phyloP scores from a whole-genome alignment of 2,888 invertebrate genomes.

The Cerastis leucographa region DNA sequence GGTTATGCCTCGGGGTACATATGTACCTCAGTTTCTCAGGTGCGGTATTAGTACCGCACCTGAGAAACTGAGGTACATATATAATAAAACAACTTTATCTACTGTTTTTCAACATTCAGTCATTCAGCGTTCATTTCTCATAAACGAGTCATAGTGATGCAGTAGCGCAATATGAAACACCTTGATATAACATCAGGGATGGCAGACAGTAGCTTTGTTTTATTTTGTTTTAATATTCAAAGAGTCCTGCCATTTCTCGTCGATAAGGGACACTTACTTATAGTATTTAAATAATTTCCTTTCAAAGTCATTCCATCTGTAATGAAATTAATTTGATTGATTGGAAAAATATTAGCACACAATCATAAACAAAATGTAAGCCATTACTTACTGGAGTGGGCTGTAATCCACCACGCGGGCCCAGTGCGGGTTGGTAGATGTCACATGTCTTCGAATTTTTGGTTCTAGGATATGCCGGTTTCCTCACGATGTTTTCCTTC shows the following conservation, averaged over 20 bases:
- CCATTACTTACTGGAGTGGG: too few species aligned
- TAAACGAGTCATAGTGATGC: slow-evolving; percentile 30
- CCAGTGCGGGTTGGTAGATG: too few species aligned
- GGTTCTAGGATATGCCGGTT: too few species aligned
- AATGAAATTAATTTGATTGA: not conserved
- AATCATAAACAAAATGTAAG: not conserved
- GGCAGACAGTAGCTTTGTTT: not conserved
- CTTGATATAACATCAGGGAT: slow-evolving; percentile 17
- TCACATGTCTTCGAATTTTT: too few species aligned
- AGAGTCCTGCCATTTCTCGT: not conserved
- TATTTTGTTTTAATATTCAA: not conserved
- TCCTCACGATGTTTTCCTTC: too few species aligned
- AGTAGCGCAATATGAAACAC: slow-evolving; percentile 22
- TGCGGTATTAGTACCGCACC: not conserved
- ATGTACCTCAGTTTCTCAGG: slow-evolving; percentile 21
- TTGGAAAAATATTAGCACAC: not conserved
- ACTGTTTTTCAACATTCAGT: slow-evolving; percentile 27
- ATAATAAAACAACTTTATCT: slow-evolving; percentile 46
- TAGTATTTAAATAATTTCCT: too few species aligned
- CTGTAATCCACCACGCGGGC: too few species aligned
- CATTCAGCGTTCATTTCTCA: slow-evolving; percentile 40
- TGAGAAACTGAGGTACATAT: too few species aligned
- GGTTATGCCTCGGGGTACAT: slow-evolving; percentile 31
- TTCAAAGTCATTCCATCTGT: not conserved
- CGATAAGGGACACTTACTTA: too few species aligned